Percentiles rank a stretch among this genome's conserved stretches.
Evolutionary conservation across 2,797 vertebrate genomes (phyloP).

Genomic region (Crocodylus rhombifer): DNA sequence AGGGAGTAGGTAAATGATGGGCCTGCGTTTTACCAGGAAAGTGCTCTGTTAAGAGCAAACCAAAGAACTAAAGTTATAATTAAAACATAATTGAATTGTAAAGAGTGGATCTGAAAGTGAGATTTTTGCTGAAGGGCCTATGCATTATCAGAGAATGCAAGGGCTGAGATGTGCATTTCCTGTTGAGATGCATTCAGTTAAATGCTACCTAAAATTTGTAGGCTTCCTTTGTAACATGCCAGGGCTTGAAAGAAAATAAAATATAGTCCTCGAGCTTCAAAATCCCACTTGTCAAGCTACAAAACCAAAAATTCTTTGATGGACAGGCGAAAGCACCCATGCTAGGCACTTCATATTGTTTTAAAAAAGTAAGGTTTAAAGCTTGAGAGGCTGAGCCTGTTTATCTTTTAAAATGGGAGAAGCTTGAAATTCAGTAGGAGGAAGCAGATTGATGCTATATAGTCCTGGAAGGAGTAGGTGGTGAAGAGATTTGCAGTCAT

Average conservation of each 20-base stretch:
- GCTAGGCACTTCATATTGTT: background rate
- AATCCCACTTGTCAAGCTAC: background rate
- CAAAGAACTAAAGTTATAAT: conserved; percentile 59
- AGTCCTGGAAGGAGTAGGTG: background rate
- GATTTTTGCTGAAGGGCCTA: background rate
- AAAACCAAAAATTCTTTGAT: background rate
- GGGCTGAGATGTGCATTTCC: conserved; percentile 34
- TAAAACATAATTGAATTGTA: conserved; percentile 16
- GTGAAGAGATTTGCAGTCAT: background rate
- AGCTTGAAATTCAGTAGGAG: background rate
- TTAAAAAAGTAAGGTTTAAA: background rate
- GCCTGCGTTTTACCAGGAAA: conserved; percentile 37
- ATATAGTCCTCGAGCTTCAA: background rate
- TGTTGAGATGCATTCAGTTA: conserved; percentile 49
- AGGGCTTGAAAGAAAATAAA: background rate
- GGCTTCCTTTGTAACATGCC: background rate
- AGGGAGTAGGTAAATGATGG: background rate
- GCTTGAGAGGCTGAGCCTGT: background rate
- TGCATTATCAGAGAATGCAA: conserved; percentile 23
- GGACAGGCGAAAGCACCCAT: background rate
- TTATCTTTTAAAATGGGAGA: background rate
- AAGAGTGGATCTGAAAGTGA: background rate
- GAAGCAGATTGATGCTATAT: background rate
- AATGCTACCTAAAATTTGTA: conserved; percentile 56
- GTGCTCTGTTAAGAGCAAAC: conserved; percentile 25